Evolutionary conservation across 92 coral and sea anemone genomes (phyloP), one percentile per base, ranked within the genome.

Genomic region (Palythoa grandiflora): DNA sequence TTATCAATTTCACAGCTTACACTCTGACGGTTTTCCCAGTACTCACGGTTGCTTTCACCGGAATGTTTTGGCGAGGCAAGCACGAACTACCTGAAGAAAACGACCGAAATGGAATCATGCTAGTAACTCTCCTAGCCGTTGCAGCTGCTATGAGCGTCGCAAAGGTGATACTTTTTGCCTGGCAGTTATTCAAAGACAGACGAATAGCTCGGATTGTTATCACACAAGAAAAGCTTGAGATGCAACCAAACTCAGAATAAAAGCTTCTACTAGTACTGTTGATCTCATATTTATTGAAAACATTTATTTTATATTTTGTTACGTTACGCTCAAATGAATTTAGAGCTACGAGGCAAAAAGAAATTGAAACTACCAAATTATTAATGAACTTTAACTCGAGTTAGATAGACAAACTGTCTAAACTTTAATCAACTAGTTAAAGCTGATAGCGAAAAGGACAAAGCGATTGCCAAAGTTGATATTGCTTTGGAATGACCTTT

Each of bases 21-120:
- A 93, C 96, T 47, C 65, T 95, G 75, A 93, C 98, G 68, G 94
- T 94, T 47, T 95, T 93, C 84, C 94, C 93, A 7, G 92, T 94
- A 0, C 76, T 95, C 68, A 91, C 93, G 14, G 96, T 95, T 12
- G 98, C 93, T 21, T 93, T 91, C 85, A 79, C 92, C 47, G 98
- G 98, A 76, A 93, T 87, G 19, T 93, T 87, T 81, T 81, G 86
- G 86, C 60, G 86, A 21, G 86, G 76, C 8, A 83, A 89, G 19
- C 84, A 89, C 71, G 76, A 66, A 74, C 91, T 95, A 92, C 77
- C 83, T 4, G 86, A 94, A 35, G 61, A 91, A 61, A 76, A 71
- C 38, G 91, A 90, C 78, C 86, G 98, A 28, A 95, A 93, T 78
- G 84, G 90, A 57, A 89, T 95, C 88, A 89, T 95, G 85, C 88